Conservation (phyloP, 2,888 invertebrate genomes). For the Dolichopus griseipennis region DNA sequence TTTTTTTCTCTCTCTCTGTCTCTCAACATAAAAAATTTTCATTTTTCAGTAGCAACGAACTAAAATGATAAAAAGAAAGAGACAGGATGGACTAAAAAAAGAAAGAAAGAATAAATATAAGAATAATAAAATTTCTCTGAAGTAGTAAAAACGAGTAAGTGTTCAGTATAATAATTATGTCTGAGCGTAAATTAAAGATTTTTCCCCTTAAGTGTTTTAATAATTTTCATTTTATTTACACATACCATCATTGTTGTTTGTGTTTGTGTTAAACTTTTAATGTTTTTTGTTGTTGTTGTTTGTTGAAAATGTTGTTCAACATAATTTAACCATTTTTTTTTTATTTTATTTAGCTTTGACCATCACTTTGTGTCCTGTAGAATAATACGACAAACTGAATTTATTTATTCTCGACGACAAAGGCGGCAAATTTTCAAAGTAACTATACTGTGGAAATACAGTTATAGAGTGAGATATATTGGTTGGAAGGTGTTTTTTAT, state of each 20-base stretch:
- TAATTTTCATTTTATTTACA: not conserved
- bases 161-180: not conserved
- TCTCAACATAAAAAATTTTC: too few relatives aligned
- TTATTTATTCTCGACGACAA: not conserved
- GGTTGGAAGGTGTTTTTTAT: too few relatives aligned
- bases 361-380: not conserved
- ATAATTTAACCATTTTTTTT: not conserved
- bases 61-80: not conserved
- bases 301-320: not conserved
- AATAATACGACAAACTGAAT: not conserved
- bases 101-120: not conserved
- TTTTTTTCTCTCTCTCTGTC: too few relatives aligned
- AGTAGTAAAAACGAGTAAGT: too few relatives aligned
- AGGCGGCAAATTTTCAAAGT: not conserved
- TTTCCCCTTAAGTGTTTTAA: not conserved
- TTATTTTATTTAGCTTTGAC: not conserved
- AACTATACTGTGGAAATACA: not conserved
- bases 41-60: not conserved
- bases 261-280: not conserved
- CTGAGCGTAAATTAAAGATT: not conserved
- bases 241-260: not conserved
- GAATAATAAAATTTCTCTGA: not conserved
- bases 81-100: not conserved
- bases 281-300: not conserved
- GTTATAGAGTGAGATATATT: too few relatives aligned